Evolutionary conservation across 2,888 invertebrate genomes (phyloP), one percentile per base, ranked within the genome.

Genomic region (Cosmia pyralina): DNA sequence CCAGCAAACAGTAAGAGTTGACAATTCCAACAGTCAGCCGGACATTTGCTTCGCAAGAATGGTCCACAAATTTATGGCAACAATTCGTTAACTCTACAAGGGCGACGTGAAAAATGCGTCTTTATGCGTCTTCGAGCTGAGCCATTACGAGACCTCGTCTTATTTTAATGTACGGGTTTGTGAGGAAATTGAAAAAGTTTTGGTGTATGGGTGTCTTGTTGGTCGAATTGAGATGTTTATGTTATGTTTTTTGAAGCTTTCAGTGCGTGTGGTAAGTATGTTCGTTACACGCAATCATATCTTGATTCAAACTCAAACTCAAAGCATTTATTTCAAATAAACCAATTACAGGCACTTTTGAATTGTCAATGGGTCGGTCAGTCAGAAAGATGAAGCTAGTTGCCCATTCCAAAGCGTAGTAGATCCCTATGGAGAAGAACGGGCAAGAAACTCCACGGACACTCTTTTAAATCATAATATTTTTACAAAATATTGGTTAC

Each of bases 41-140:
- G 93, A 93, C 94, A 93, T 93, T 93, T 93, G 93, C 90, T 89
- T 87, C 88, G 85, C 91, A 89, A 92, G 93, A 92, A 92, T 92
- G 92, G 92, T 85, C 89, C 87, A 83, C 82, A 83, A 90, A 94
- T 94, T 93, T 93, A 94, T 92, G 86, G 84, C 88, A 83, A 84
- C 90, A 87, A 94, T 94, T 90, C 89, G 93, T 94, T 92, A 91
- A 87, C 87, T 85, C 88, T 85, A 87, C 87, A 88, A 89, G 90
- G 88, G 85, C 85, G 88, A 90, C 89, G 87, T 89, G 79, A 90
- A 85, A 92, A 90, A 92, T 92, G 90, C 90, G 90, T 90, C 90
- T 89, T 87, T 83, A 87, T 87, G 85, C 79, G 79, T 82, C 88
- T 86, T 82, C 75, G 64, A 72, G 62, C 79, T 77, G 69, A 66